Base-by-base conservation (phyloP, 1,140 invertebrate genomes). In the Drosophila baimaii region DNA sequence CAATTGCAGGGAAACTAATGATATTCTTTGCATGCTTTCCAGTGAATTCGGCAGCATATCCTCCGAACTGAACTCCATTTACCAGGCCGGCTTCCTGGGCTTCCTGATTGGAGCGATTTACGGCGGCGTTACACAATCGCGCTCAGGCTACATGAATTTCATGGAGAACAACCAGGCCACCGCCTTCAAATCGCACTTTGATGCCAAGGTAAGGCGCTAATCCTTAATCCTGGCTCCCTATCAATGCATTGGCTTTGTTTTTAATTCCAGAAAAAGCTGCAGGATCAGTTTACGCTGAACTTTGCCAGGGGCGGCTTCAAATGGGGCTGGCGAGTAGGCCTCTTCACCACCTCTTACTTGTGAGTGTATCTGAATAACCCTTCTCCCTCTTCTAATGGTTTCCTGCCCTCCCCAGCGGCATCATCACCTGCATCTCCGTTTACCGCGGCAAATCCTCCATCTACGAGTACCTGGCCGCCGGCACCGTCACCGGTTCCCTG, bases 111-210 rank as follows among this genome's bases (percentile, higher is more conserved):
- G 95, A 44, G 93, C 90, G 2, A 69, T 94, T 21, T 93, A 95
- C 71, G 96, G 96, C 35, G 95, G 95, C 49, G 85, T 95, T 73
- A 77, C 92, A 13, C 86, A 93, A 75, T 94, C 94, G n/a, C 93
- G 93, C 78, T 77, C 81, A 3, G 94, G 95, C 19, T 95, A 95
- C 73, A 44, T 94, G n/a, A 93, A 94, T 57, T 96, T 96, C 77
- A 95, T 96, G 73, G 93, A 94, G 86, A 95, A 93, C 52, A 96
- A 97, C 93, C 93, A 96, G 92, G 95, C 95, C 9, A 94, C 95
- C 29, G 92, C 93, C 9, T 97, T 95, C 91, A 91, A 92, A 46
- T 94, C 93, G 62, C 95, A 95, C 49, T 90, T 94, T 10, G 93
- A 95, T 68, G 96, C 96, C 3, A 95, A 96, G 92, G 95, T 95